A percentile compares a stretch with the other conserved stretches of the same genome.
Evolutionary conservation across 2,113 vertebrate species (phyloP).

Genomic region (Microcebus lehilahytsara): DNA sequence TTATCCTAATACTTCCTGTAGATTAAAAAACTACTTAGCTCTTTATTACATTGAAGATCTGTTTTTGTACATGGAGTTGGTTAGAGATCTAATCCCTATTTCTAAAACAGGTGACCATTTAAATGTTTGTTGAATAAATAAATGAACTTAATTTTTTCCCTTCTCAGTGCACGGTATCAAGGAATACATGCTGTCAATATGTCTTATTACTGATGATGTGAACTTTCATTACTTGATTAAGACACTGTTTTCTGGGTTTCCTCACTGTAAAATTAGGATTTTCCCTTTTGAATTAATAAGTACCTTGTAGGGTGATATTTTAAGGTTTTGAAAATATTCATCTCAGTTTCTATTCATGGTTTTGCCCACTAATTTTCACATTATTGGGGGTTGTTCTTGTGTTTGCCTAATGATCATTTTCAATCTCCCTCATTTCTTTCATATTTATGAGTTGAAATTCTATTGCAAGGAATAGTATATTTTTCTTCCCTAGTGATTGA

Average conservation of each 20-base stretch:
- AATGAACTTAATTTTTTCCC: neutral
- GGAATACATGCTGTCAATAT: rapidly evolving
- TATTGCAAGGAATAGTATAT: neutral
- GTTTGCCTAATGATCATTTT: neutral
- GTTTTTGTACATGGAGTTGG: neutral
- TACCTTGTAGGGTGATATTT: neutral
- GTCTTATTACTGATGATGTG: neutral
- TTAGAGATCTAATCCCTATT: neutral
- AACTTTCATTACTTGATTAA: neutral
- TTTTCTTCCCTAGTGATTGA: neutral
- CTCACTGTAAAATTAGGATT: neutral
- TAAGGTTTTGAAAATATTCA: neutral
- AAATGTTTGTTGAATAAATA: constrained; percentile 38
- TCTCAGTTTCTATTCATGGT: neutral
- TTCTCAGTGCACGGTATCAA: neutral
- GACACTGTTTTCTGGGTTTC: neutral
- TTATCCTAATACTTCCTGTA: neutral
- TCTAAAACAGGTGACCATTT: neutral
- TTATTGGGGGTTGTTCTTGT: neutral
- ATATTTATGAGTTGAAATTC: neutral
- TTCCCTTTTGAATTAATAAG: neutral
- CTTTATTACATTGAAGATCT: neutral
- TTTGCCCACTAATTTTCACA: neutral
- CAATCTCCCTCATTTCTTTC: neutral
- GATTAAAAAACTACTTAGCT: neutral